Conservation (phyloP, 2,113 vertebrate species). For the Tragelaphus strepsiceros region DNA sequence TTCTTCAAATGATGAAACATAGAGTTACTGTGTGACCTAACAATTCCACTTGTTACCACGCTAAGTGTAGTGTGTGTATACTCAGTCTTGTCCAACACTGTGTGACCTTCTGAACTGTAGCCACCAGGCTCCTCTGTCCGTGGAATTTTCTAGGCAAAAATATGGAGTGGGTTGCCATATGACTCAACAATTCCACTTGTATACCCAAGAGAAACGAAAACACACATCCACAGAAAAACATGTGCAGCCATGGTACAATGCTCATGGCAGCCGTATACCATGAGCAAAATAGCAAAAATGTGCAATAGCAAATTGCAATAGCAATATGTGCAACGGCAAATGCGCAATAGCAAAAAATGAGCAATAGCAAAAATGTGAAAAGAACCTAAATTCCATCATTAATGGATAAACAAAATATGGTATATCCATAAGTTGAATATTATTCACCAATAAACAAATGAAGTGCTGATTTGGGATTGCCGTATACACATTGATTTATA, state of each 20-base stretch:
- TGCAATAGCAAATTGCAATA: no score
- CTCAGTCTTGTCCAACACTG: neutral
- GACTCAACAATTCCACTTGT: neutral
- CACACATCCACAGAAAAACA: neutral
- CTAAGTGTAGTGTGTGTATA: neutral
- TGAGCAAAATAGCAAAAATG: neutral
- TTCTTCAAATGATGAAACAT: neutral
- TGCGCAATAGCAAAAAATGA: no score
- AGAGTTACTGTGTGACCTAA: neutral
- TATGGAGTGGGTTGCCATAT: neutral
- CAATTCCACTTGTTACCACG: neutral
- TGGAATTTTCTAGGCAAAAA: neutral
- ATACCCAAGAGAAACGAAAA: neutral
- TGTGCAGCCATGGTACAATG: neutral
- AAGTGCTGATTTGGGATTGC: neutral
- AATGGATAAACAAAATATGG: neutral
- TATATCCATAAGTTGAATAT: neutral
- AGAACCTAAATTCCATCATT: neutral
- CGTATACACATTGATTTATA: neutral
- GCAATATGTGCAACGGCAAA: no score
- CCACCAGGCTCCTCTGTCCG: neutral
- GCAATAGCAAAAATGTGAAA: neutral
- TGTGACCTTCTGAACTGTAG: neutral
- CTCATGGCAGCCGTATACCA: neutral
- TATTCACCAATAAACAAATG: neutral